Evolutionary conservation across 2,888 invertebrate species (phyloP).

Genomic region (Ctena decussata): DNA sequence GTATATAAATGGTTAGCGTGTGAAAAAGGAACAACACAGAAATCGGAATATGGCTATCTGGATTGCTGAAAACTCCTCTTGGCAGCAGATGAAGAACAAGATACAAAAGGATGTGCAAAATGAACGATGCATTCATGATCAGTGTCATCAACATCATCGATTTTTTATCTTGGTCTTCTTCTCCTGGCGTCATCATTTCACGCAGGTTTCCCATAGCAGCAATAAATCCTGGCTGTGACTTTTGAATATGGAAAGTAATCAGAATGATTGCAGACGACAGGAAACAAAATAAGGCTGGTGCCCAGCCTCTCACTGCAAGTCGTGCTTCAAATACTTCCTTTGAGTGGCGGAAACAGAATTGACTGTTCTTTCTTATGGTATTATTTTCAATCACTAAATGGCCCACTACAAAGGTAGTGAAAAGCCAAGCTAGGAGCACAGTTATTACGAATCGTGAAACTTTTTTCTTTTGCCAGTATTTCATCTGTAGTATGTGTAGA

Average conservation of each 20-base stretch:
- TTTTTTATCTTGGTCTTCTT: slow-evolving; percentile 9
- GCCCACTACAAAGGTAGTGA: slow-evolving; percentile 27
- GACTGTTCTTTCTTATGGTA: neutral
- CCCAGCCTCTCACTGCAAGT: slow-evolving; percentile 12
- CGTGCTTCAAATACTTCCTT: slow-evolving; percentile 1
- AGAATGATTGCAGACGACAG: slow-evolving; percentile 12
- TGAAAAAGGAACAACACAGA: slow-evolving; percentile 24
- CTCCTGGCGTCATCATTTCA: slow-evolving; percentile 19
- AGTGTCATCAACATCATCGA: slow-evolving; percentile 27
- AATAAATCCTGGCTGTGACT: slow-evolving; percentile 5
- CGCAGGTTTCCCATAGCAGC: slow-evolving; percentile 18
- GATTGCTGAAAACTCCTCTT: neutral
- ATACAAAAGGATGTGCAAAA: slow-evolving; percentile 1
- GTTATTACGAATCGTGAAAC: slow-evolving; percentile 35
- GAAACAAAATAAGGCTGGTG: slow-evolving; percentile 24
- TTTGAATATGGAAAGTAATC: slow-evolving; percentile 21
- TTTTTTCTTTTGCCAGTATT: slow-evolving; percentile 20
- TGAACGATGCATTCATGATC: slow-evolving; percentile 22
- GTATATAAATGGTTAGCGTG: slow-evolving; percentile 21
- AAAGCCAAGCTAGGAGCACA: slow-evolving; percentile 27
- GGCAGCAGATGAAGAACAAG: neutral
- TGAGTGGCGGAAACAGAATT: slow-evolving; percentile 18
- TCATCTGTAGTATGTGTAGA: slow-evolving; percentile 26
- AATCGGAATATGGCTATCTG: neutral
- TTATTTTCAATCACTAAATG: slow-evolving; percentile 49